These are phyloP conservation scores for Tyto alba DNA, from an alignment of 2,113 vertebrate genomes.

Conservation along the genomic window DNA sequence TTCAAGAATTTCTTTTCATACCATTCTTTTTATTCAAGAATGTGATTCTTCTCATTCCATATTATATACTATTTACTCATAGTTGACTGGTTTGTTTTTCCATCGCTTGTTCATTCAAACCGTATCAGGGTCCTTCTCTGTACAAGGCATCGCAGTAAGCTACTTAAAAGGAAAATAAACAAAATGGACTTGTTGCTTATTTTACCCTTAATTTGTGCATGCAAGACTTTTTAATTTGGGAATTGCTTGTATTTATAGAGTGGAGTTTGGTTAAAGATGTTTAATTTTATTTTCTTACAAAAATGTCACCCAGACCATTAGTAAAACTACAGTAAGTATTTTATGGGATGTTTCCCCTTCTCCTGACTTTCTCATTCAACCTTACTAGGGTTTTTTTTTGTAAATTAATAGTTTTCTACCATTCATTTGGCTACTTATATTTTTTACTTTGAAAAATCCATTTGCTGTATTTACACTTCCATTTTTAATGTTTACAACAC, in stretches of 20 bases:
- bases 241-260: not conserved
- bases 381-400: not conserved
- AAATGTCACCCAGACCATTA: not conserved
- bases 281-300: constrained; percentile 20
- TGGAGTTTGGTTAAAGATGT: not conserved
- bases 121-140: not conserved
- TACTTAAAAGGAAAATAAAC: not conserved
- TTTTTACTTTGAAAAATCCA: not conserved
- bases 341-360: not conserved
- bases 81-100: not conserved
- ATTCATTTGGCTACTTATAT: not conserved
- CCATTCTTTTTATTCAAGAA: not conserved
- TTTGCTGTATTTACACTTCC: not conserved
- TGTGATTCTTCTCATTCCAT: not conserved
- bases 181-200: not conserved
- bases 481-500: not conserved
- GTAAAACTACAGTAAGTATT: constrained; percentile 21
- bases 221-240: not conserved
- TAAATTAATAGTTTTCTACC: not conserved
- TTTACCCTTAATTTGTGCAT: not conserved
- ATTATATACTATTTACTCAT: not conserved
- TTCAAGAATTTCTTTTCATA: not conserved
- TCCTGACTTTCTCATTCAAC: not conserved
- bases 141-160: not conserved
- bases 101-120: not conserved